Percentiles rank a stretch among this genome's conserved stretches.
Conservation (phyloP, 1,140 invertebrate species). For the Drosophila bipectinata region DNA sequence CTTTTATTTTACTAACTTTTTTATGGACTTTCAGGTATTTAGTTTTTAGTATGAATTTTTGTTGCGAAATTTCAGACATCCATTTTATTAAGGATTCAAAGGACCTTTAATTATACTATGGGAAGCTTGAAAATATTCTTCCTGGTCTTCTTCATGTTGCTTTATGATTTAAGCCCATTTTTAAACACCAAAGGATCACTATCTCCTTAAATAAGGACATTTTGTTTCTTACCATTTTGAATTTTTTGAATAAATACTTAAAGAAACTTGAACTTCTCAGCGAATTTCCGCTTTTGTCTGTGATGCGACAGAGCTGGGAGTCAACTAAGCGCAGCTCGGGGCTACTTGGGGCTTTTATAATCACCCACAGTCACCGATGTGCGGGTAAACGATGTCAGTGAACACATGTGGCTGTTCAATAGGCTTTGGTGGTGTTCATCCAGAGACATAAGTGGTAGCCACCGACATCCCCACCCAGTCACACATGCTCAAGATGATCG, state of each 20-base stretch:
- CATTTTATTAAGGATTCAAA: too few relatives aligned
- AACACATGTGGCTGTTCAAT: conserved; percentile 26
- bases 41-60: neutral
- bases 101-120: too few relatives aligned
- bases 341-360: conserved; percentile 37
- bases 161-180: too few relatives aligned
- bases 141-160: too few relatives aligned
- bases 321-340: conserved; percentile 36
- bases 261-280: neutral
- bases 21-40: neutral
- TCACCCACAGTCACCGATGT: conserved; percentile 10
- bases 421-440: conserved; percentile 23
- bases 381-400: conserved; percentile 3
- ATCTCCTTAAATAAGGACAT: neutral
- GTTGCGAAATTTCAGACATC: neutral
- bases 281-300: conserved; percentile 33
- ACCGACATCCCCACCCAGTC: conserved; percentile 23
- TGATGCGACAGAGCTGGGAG: conserved; percentile 46
- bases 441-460: conserved; percentile 26
- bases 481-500: conserved; percentile 33
- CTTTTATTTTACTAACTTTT: neutral
- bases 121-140: too few relatives aligned
- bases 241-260: neutral
- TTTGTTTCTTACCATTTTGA: conserved; percentile 18
- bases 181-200: neutral